Evolutionary conservation across 2,113 vertebrate species (phyloP).

Genomic region (Syngnathus scovelli): DNA sequence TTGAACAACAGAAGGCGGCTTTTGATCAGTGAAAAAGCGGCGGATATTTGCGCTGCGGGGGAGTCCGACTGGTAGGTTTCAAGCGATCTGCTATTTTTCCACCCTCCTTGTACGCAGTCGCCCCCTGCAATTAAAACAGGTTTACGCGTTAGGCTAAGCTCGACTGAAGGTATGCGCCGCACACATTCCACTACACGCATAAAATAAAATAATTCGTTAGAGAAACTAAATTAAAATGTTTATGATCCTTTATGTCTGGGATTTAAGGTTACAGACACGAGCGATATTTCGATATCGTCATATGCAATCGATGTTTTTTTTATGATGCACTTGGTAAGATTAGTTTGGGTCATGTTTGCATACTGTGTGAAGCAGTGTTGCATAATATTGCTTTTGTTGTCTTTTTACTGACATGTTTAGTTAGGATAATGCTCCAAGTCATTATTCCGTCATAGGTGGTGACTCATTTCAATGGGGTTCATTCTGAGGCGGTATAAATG

Average conservation of each 20-base stretch:
- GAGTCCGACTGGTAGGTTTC: slow-evolving; percentile 35
- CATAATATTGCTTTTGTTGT: not conserved
- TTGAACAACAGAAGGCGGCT: not conserved
- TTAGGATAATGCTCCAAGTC: not conserved
- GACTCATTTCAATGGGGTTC: not conserved
- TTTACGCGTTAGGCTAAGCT: not conserved
- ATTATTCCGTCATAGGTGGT: not conserved
- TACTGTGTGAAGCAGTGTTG: not conserved
- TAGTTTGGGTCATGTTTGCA: not conserved
- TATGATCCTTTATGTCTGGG: not conserved
- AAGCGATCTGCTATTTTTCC: not conserved
- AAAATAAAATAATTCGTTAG: not conserved
- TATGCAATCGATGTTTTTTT: not conserved
- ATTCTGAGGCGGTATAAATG: not conserved
- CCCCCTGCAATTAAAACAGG: slow-evolving; percentile 6
- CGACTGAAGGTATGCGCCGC: not conserved
- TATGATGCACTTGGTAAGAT: not conserved
- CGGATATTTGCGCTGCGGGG: not conserved
- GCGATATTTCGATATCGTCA: not conserved
- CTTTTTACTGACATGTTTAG: not conserved
- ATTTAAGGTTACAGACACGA: not conserved
- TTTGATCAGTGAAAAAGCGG: not conserved
- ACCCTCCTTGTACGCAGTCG: not conserved
- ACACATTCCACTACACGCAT: not conserved
- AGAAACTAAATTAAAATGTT: not conserved